Conservation (phyloP, 23 tunicate species). For the Oikopleura dioica region DNA sequence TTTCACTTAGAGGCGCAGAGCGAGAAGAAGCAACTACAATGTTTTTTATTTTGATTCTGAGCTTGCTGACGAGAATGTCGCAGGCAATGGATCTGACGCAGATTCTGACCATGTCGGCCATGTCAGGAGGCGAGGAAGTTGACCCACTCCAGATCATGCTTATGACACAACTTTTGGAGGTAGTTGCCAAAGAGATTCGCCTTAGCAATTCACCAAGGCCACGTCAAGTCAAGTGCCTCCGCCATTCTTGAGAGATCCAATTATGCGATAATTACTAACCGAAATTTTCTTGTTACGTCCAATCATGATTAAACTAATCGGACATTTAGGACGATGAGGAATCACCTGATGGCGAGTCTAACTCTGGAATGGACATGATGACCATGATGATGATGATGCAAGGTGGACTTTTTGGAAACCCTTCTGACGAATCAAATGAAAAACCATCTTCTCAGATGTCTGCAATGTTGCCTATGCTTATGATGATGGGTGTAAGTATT, state of each 20-base stretch:
- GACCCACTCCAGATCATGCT: constrained; percentile 9
- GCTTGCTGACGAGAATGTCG: not conserved
- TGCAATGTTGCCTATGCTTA: too few species aligned
- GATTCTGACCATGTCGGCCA: constrained; percentile 11
- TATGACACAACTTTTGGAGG: not conserved
- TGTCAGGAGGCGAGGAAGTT: not conserved
- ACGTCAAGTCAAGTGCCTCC: too few species aligned
- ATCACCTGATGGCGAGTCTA: not conserved
- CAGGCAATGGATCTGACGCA: constrained; percentile 1
- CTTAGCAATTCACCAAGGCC: too few species aligned
- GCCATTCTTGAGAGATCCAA: too few species aligned
- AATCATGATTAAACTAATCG: not conserved
- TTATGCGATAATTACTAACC: not conserved
- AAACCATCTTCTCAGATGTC: too few species aligned
- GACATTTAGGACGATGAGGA: not conserved
- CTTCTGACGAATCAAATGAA: too few species aligned
- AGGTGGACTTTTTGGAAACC: not conserved
- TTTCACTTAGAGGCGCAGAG: too few species aligned
- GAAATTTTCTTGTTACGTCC: not conserved
- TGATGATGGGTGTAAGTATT: too few species aligned
- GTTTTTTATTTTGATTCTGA: not conserved
- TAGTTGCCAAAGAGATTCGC: too few species aligned
- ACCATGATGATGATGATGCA: constrained; percentile 15
- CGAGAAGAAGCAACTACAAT: too few species aligned
- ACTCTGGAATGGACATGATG: not conserved